phyloP scores from a whole-genome alignment of 2,113 vertebrate species.

The Myotis brandtii region DNA sequence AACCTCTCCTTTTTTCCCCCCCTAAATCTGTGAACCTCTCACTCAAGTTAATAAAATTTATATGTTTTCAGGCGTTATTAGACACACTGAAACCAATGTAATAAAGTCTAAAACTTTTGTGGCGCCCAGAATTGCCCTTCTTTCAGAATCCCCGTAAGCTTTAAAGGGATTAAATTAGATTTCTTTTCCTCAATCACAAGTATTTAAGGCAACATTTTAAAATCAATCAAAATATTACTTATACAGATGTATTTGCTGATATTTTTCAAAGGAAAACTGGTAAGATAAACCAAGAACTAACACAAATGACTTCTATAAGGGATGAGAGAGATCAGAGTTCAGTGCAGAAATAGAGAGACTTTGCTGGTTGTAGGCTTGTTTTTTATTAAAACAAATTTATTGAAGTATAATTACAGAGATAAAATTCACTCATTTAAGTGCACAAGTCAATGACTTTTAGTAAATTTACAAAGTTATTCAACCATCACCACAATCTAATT shows the following conservation, averaged over 20 bases:
- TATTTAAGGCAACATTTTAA: slow-evolving; percentile 1
- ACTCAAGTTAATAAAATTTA: neutral
- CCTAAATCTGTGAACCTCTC: neutral
- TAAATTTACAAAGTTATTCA: neutral
- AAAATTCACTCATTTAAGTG: neutral
- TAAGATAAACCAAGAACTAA: neutral
- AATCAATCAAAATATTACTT: neutral
- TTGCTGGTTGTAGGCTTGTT: neutral
- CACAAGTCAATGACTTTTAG: neutral
- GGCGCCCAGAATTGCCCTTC: neutral
- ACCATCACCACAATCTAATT: neutral
- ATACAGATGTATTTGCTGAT: neutral
- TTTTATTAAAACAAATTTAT: neutral
- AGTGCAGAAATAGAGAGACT: neutral
- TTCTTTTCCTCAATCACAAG: neutral
- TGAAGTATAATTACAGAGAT: neutral
- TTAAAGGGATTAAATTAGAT: neutral
- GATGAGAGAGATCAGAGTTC: neutral
- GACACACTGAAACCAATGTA: neutral
- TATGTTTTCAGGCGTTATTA: neutral
- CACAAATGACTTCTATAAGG: neutral
- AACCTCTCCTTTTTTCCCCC: neutral
- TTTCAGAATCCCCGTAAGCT: neutral
- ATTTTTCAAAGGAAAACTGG: neutral
- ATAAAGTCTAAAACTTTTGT: neutral